These are phyloP conservation scores for Seladonia tumulorum DNA, from an alignment of 2,888 invertebrate genomes.

Conservation along the genomic window DNA sequence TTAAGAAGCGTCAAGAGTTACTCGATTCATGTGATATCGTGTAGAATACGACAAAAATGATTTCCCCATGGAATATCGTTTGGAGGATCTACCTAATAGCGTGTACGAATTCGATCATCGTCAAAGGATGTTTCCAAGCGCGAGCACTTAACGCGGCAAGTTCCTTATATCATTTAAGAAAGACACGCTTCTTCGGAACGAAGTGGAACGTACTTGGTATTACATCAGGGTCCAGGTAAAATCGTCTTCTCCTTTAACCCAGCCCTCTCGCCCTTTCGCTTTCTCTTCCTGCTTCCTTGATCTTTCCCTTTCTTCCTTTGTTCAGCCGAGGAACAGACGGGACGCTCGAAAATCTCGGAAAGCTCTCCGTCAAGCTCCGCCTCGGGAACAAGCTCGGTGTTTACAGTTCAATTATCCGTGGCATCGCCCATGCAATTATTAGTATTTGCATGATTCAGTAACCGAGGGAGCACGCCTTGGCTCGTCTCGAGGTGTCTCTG, in stretches of 20 bases:
- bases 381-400: constrained; percentile 70
- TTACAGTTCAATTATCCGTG: constrained; percentile 82
- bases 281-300: constrained; percentile 17
- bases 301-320: constrained; percentile 27
- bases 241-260: constrained; percentile 40
- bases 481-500: constrained; percentile 37
- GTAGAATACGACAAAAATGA: background rate
- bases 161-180: constrained; percentile 18
- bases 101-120: background rate
- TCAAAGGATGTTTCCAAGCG: background rate
- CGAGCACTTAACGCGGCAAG: constrained; percentile 1
- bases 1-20: background rate
- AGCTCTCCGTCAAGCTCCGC: constrained; percentile 54
- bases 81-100: background rate
- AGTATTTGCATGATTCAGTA: constrained; percentile 82
- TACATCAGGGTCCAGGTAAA: constrained; percentile 35
- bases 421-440: constrained; percentile 78
- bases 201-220: constrained; percentile 40
- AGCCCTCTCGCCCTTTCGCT: constrained; percentile 32
- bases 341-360: constrained; percentile 41
- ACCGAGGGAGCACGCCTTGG: constrained; percentile 69
- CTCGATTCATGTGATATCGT: rapidly evolving
- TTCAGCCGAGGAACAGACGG: constrained; percentile 32
- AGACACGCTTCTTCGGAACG: constrained; percentile 25
- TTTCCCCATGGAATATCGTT: background rate